Percentiles rank a stretch among this genome's conserved stretches.
These are phyloP conservation scores for Aix galericulata DNA, from an alignment of 2,113 vertebrate species.

Conservation along the genomic window DNA sequence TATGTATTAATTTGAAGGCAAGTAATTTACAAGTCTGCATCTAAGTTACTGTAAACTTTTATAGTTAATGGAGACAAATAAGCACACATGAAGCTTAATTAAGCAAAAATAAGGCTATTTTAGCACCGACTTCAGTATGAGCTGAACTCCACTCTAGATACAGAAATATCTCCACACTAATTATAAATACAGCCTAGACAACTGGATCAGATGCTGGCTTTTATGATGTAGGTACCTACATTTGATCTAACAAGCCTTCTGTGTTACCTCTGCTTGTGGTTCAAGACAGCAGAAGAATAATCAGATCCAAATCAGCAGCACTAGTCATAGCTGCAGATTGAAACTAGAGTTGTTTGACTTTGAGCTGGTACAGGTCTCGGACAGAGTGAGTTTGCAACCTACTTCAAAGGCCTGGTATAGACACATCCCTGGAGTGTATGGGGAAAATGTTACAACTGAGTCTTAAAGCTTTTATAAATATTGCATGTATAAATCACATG, in stretches of 20 bases:
- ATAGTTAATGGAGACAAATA: background rate
- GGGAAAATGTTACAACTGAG: background rate
- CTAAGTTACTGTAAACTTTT: background rate
- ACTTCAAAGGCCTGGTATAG: background rate
- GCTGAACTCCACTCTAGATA: background rate
- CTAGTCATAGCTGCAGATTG: background rate
- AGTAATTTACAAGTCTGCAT: background rate
- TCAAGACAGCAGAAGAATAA: background rate
- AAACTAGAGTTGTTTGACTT: background rate
- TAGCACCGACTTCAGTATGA: background rate
- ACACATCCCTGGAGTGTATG: background rate
- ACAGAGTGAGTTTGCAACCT: background rate
- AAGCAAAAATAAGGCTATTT: background rate
- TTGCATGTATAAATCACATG: fast-evolving
- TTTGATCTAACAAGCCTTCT: fast-evolving
- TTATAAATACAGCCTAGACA: background rate
- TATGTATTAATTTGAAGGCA: background rate
- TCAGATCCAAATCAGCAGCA: background rate
- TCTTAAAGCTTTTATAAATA: background rate
- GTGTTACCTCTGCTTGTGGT: background rate
- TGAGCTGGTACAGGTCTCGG: background rate
- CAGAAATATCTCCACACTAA: background rate
- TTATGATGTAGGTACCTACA: background rate
- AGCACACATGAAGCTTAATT: background rate
- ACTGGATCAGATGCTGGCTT: background rate